phyloP scores from a whole-genome alignment of 2,113 vertebrate genomes.

The Alouatta palliata region DNA sequence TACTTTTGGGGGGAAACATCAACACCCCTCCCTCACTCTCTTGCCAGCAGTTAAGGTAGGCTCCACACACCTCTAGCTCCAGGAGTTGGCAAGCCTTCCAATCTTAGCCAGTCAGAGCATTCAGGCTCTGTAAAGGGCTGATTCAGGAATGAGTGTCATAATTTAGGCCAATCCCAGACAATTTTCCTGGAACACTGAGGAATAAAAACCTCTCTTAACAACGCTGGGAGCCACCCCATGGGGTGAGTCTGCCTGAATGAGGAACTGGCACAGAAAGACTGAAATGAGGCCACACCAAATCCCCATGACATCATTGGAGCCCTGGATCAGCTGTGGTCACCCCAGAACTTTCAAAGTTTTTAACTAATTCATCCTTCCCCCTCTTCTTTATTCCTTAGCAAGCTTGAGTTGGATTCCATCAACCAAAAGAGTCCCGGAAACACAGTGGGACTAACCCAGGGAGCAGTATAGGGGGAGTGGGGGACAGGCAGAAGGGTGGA shows the following conservation, averaged over 20 bases:
- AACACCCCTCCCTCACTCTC: neutral
- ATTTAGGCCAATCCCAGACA: neutral
- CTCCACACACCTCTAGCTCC: neutral
- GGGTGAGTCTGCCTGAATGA: rapidly evolving
- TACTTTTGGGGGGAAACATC: rapidly evolving
- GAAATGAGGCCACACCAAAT: neutral
- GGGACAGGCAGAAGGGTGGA: rapidly evolving
- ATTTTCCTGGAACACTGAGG: neutral
- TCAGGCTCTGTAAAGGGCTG: neutral
- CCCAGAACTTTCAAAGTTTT: neutral
- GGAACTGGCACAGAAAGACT: neutral
- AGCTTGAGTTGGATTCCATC: neutral
- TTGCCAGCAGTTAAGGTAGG: neutral
- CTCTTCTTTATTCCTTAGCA: neutral
- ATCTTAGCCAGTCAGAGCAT: neutral
- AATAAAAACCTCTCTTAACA: neutral
- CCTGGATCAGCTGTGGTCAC: neutral
- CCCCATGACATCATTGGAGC: rapidly evolving
- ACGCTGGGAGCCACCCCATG: neutral
- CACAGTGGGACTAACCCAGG: neutral
- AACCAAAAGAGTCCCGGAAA: neutral
- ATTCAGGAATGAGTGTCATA: neutral
- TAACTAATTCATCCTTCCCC: neutral
- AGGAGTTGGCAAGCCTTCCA: neutral
- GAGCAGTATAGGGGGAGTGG: too few relatives aligned